Conservation (phyloP, 2,113 vertebrate species). For the Hydrochoerus hydrochaeris region DNA sequence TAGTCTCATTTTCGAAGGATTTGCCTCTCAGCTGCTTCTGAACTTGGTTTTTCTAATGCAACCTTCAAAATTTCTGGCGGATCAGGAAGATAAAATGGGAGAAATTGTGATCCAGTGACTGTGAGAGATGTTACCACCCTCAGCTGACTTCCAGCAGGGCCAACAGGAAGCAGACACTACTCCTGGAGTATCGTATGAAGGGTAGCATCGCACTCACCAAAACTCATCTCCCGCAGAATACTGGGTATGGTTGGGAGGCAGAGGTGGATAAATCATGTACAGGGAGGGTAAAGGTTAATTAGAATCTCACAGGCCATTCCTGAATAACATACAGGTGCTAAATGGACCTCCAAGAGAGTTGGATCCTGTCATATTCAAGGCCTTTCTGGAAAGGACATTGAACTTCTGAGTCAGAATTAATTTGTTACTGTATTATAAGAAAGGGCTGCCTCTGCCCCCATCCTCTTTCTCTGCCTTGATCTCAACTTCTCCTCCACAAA, state of each 20-base stretch:
- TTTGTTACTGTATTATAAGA: background rate
- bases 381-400: background rate
- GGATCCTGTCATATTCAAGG: background rate
- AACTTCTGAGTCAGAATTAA: background rate
- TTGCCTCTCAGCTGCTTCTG: background rate
- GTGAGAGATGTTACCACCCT: background rate
- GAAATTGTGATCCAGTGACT: background rate
- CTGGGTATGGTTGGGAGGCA: conserved; percentile 7
- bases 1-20: background rate
- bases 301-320: background rate
- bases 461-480: background rate
- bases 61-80: background rate
- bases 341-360: background rate
- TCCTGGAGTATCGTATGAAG: background rate
- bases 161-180: background rate
- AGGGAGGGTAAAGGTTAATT: background rate
- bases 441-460: background rate
- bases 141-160: background rate
- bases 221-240: background rate
- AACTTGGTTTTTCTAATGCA: background rate
- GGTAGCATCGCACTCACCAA: background rate
- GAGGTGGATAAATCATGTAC: background rate
- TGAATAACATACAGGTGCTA: background rate
- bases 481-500: background rate
- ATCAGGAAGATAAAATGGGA: background rate